A percentile compares a stretch with the other conserved stretches of the same genome.
These are phyloP conservation scores for Stictonetta naevosa DNA, from an alignment of 2,113 vertebrate genomes.

Conservation along the genomic window DNA sequence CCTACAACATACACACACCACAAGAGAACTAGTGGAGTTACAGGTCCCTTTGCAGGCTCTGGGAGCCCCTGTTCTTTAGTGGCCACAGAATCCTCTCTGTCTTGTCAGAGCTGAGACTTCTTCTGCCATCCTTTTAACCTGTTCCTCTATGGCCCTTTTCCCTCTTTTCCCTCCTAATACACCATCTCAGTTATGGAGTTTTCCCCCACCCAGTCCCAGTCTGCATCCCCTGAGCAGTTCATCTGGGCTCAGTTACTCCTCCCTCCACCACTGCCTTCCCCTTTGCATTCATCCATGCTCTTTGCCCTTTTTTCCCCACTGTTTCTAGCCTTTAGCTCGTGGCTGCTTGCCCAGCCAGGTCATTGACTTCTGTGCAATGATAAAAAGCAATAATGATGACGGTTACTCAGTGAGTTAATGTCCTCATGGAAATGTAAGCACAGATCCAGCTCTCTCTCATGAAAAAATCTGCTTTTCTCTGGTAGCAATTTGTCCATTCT, in stretches of 20 bases:
- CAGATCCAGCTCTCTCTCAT: not conserved
- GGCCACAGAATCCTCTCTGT: accelerated
- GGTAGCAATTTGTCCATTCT: not conserved
- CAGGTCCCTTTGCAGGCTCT: not conserved
- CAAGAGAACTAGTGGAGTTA: not conserved
- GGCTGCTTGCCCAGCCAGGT: not conserved
- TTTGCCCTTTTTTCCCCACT: accelerated
- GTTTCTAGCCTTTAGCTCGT: not conserved
- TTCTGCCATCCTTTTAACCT: not conserved
- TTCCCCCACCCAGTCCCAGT: not conserved
- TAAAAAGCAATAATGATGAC: not conserved
- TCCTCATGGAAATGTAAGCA: not conserved
- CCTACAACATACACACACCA: accelerated
- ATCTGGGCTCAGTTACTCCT: not conserved
- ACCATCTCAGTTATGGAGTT: not conserved
- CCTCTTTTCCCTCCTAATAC: not conserved
- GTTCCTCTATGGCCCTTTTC: not conserved
- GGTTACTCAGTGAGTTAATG: not conserved
- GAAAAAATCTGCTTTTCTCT: not conserved
- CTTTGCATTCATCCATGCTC: not conserved
- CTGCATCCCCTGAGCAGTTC: accelerated
- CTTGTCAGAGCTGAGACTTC: not conserved
- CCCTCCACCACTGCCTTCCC: not conserved
- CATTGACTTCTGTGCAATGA: not conserved
- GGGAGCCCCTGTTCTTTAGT: not conserved